These are phyloP conservation scores for Lumbricus terrestris DNA, from an alignment of 2,888 invertebrate genomes.

Conservation along the genomic window DNA sequence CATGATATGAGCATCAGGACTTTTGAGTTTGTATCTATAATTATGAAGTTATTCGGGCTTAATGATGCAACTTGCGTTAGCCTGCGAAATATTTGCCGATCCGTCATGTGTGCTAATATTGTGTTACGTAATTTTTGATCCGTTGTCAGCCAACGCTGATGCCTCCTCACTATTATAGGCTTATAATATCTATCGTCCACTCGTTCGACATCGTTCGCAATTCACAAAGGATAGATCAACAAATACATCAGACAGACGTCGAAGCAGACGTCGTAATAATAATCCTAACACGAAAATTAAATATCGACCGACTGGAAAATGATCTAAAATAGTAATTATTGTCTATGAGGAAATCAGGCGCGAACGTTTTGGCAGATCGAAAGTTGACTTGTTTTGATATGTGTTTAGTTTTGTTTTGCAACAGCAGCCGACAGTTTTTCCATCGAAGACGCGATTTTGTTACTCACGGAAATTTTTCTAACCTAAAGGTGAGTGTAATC, in stretches of 20 bases:
- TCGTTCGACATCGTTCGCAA: neutral
- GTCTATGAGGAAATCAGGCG: neutral
- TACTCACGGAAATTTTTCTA: neutral
- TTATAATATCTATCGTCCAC: neutral
- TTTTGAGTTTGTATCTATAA: neutral
- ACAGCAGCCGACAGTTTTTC: neutral
- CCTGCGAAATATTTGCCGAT: neutral
- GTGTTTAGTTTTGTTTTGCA: neutral
- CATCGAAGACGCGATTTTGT: neutral
- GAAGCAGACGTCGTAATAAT: neutral
- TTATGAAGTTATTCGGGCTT: neutral
- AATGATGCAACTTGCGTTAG: neutral
- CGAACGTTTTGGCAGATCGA: neutral
- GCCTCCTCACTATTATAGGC: too few relatives aligned
- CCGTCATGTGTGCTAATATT: neutral
- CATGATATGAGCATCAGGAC: neutral
- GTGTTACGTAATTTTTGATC: neutral
- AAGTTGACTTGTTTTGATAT: neutral
- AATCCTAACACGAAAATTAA: neutral
- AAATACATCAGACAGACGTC: neutral
- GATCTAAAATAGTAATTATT: too few relatives aligned
- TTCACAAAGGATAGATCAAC: neutral
- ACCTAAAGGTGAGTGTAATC: neutral
- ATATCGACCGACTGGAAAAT: neutral
- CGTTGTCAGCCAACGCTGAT: neutral